Evolutionary conservation across 1,140 invertebrate genomes (phyloP).

Genomic region (Nasonia longicornis): DNA sequence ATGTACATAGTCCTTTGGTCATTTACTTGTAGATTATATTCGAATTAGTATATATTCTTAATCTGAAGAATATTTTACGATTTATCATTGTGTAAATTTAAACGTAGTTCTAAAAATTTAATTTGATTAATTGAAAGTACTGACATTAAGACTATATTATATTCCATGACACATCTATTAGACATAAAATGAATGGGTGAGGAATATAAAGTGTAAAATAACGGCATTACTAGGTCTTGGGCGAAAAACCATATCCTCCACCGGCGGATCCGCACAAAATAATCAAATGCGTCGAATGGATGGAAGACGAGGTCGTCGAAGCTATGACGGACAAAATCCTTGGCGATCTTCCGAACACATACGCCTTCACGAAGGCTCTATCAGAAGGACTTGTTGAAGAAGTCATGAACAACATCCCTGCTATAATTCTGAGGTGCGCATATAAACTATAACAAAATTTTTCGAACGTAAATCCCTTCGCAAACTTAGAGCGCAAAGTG

Average conservation of each 20-base stretch:
- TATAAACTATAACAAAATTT: neutral
- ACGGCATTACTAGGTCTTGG: constrained; percentile 68
- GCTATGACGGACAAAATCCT: constrained; percentile 82
- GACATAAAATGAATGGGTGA: too few species aligned
- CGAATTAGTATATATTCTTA: too few species aligned
- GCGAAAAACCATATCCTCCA: constrained; percentile 84
- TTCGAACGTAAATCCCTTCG: too few species aligned
- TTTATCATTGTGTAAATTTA: too few species aligned
- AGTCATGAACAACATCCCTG: constrained; percentile 79
- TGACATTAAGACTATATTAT: too few species aligned
- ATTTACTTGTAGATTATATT: too few species aligned
- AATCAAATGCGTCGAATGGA: constrained; percentile 89
- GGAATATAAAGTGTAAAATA: neutral
- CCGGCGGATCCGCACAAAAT: constrained; percentile 90
- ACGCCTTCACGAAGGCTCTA: constrained; percentile 92
- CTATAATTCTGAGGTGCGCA: constrained; percentile 84
- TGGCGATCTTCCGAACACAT: constrained; percentile 88
- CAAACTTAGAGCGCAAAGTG: too few species aligned
- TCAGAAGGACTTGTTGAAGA: constrained; percentile 87
- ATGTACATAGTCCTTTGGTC: too few species aligned
- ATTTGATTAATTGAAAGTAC: too few species aligned
- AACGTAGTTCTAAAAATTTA: too few species aligned
- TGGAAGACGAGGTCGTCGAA: constrained; percentile 83
- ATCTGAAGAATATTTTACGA: too few species aligned
- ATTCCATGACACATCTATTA: too few species aligned